Percentiles rank a stretch among this genome's conserved stretches.
Evolutionary conservation across 2,113 vertebrate genomes (phyloP).

Genomic region (Cebidichthys violaceus): DNA sequence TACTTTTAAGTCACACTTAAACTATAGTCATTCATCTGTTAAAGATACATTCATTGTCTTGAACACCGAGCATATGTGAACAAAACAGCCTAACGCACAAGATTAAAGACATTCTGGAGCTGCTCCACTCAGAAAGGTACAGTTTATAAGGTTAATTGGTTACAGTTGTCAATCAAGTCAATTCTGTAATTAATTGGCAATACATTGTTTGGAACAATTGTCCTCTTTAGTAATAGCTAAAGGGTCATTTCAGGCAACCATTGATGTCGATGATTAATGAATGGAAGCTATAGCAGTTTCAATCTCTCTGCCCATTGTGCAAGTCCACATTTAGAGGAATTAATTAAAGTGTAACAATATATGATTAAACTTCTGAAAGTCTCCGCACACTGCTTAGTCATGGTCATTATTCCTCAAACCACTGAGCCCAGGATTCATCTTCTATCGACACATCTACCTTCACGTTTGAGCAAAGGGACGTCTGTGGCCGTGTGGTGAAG

Average conservation of each 20-base stretch:
- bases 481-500: background rate
- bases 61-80: background rate
- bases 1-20: slow-evolving; percentile 14
- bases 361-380: slow-evolving; percentile 64
- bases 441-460: slow-evolving; percentile 13
- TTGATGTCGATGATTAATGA: slow-evolving; percentile 72
- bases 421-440: slow-evolving; percentile 27
- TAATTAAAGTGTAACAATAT: slow-evolving; percentile 75
- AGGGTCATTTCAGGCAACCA: slow-evolving; percentile 53
- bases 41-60: slow-evolving; percentile 3
- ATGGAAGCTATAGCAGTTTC: slow-evolving; percentile 48
- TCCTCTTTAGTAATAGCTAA: slow-evolving; percentile 53
- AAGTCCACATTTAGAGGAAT: slow-evolving; percentile 70
- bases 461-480: slow-evolving; percentile 14
- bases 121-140: background rate
- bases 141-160: slow-evolving; percentile 14
- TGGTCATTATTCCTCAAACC: slow-evolving; percentile 52
- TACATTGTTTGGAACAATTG: slow-evolving; percentile 35
- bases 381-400: slow-evolving; percentile 56
- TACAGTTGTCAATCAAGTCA: slow-evolving; percentile 25
- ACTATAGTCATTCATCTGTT: background rate
- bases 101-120: slow-evolving; percentile 3
- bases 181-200: slow-evolving; percentile 50
- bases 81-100: slow-evolving; percentile 4
- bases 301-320: slow-evolving; percentile 62